Conservation (phyloP, 2,888 invertebrate genomes). For the Amorpha juglandis region DNA sequence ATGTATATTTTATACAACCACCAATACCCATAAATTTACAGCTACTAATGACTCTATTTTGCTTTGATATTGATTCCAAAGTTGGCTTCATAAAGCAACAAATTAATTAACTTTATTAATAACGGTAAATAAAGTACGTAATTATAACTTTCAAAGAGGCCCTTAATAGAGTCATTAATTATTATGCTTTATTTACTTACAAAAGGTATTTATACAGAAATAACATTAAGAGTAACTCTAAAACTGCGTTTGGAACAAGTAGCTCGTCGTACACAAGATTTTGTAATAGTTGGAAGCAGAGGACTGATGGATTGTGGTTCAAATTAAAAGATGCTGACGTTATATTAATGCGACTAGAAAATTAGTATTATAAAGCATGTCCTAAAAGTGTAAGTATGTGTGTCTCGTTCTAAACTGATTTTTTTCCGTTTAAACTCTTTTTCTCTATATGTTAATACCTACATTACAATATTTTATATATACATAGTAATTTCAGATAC, state of each 20-base stretch:
- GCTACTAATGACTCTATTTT: conserved; percentile 21
- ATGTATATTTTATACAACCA: conserved; percentile 2
- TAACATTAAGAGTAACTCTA: conserved; percentile 46
- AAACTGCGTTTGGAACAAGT: conserved; percentile 53
- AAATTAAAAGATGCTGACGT: conserved; percentile 36
- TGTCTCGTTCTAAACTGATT: no score
- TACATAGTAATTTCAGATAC: no score
- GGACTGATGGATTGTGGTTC: conserved; percentile 41
- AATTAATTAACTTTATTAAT: conserved; percentile 20
- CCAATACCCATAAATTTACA: conserved; percentile 20
- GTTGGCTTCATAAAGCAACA: conserved; percentile 12
- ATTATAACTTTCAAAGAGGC: conserved; percentile 19
- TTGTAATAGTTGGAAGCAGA: conserved; percentile 55
- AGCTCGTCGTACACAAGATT: conserved; percentile 56
- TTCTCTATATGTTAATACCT: no score
- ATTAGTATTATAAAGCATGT: no score
- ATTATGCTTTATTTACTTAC: conserved; percentile 12
- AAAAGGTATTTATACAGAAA: conserved; percentile 41
- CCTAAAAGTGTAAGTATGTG: no score
- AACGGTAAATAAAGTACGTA: conserved; percentile 14
- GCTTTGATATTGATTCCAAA: conserved; percentile 12
- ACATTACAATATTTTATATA: no score
- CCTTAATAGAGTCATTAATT: conserved; percentile 23
- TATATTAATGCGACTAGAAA: background rate
- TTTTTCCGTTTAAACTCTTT: no score